phyloP scores from a whole-genome alignment of 2,113 vertebrate species.

The Eudyptes chrysolophus region DNA sequence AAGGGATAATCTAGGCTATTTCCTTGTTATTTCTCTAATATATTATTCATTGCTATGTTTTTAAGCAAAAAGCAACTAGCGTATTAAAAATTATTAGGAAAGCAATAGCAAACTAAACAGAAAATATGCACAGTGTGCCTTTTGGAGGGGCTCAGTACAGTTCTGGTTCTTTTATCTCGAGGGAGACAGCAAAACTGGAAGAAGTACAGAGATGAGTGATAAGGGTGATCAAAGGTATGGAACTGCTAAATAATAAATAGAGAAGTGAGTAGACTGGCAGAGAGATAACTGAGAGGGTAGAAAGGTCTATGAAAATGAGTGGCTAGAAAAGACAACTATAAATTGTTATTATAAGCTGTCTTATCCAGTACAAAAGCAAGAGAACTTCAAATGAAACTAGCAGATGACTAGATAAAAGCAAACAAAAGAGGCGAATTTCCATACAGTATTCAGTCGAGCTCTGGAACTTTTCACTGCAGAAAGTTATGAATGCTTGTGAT shows the following conservation, averaged over 20 bases:
- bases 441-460: neutral
- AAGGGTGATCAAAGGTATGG: neutral
- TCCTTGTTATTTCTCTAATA: neutral
- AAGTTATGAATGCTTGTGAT: neutral
- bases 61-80: neutral
- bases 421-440: neutral
- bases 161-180: neutral
- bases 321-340: neutral
- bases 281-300: neutral
- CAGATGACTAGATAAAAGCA: neutral
- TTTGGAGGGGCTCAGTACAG: neutral
- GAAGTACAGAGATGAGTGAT: neutral
- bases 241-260: neutral
- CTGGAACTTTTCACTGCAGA: neutral
- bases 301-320: neutral
- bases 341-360: neutral
- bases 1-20: neutral
- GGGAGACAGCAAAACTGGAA: neutral
- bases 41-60: neutral
- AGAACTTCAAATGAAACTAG: neutral
- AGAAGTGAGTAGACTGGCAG: neutral
- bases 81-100: neutral
- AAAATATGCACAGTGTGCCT: neutral
- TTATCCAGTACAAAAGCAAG: neutral
- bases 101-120: neutral